Evolutionary conservation across 2,113 vertebrate species (phyloP).

Genomic region (Acrocephalus kingi): DNA sequence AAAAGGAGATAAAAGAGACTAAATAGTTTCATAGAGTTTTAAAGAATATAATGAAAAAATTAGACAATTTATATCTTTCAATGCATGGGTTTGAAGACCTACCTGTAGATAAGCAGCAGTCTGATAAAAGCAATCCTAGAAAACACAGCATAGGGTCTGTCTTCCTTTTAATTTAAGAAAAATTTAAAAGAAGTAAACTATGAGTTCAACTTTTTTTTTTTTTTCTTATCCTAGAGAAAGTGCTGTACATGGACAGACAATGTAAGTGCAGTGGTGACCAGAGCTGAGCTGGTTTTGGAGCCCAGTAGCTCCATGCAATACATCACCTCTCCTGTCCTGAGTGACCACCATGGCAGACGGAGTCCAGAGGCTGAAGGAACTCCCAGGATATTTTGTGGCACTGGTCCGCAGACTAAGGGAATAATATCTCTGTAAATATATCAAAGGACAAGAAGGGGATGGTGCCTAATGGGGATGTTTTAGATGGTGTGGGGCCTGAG

Average conservation of each 20-base stretch:
- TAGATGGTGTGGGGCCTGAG: neutral
- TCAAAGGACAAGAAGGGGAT: fast-evolving
- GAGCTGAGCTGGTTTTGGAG: neutral
- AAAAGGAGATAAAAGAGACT: neutral
- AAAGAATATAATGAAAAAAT: neutral
- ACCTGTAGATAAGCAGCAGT: neutral
- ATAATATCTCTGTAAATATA: neutral
- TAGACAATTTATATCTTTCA: neutral
- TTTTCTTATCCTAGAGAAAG: neutral
- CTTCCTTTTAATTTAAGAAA: neutral
- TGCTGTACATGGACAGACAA: neutral
- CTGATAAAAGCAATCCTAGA: neutral
- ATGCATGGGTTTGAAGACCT: neutral
- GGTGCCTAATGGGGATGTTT: neutral
- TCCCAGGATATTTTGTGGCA: neutral
- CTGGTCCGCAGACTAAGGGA: neutral
- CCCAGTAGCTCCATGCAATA: neutral
- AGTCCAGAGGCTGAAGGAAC: neutral
- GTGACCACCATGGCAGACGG: neutral
- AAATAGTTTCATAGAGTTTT: neutral
- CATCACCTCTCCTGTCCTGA: neutral
- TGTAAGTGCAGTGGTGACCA: neutral
- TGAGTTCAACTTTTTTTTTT: neutral
- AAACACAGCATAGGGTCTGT: neutral
- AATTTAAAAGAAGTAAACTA: neutral